Conservation (phyloP, 2,888 invertebrate genomes). For the Rhamnusium bicolor region DNA sequence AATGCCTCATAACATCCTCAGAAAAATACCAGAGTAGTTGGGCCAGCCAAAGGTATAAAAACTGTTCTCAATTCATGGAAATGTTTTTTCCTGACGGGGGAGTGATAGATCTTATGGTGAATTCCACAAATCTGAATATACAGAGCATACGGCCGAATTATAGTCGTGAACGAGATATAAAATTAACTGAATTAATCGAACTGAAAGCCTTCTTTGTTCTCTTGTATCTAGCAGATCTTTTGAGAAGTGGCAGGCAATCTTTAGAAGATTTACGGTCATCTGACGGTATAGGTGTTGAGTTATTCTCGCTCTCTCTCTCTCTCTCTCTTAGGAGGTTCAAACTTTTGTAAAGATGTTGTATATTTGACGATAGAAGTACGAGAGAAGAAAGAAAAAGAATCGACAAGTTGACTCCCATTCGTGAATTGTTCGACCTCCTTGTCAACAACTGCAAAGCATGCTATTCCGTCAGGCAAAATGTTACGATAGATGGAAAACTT, state of each 20-base stretch:
- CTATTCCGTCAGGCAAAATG: constrained; percentile 9
- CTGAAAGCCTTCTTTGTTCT: neutral
- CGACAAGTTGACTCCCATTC: neutral
- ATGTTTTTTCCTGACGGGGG: constrained; percentile 5
- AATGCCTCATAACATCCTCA: constrained; percentile 17
- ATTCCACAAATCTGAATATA: constrained; percentile 23
- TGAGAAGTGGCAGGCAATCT: no score
- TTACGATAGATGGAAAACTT: constrained; percentile 7
- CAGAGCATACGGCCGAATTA: constrained; percentile 15
- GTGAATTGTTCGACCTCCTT: neutral
- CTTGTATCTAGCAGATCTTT: neutral
- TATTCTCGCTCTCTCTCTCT: constrained; percentile 10
- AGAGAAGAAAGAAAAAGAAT: constrained; percentile 6
- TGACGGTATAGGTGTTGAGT: constrained; percentile 15
- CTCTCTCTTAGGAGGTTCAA: constrained; percentile 21
- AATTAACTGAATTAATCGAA: neutral
- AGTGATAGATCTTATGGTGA: constrained; percentile 17
- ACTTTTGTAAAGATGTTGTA: neutral
- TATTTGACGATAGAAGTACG: neutral
- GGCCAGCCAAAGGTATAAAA: neutral
- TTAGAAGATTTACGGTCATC: constrained; percentile 24
- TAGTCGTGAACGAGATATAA: neutral
- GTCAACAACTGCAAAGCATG: neutral
- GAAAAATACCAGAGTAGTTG: neutral
- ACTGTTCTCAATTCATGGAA: constrained; percentile 2